These are phyloP conservation scores for Petaurus breviceps DNA, from an alignment of 2,113 vertebrate genomes.

Conservation along the genomic window DNA sequence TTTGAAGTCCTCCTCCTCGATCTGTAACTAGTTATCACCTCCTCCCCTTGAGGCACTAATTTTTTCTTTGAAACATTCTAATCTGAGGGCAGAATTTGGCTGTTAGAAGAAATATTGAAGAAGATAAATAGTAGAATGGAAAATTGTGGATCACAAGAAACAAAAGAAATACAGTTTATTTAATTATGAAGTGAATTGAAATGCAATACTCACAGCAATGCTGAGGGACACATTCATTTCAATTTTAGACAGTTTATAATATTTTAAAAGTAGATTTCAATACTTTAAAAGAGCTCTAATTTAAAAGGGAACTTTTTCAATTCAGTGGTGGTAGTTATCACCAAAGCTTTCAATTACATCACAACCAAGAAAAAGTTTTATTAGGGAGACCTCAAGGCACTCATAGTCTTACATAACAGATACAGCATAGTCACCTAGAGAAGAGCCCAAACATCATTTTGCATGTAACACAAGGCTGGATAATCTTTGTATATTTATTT, in stretches of 20 bases:
- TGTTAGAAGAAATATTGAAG: conserved; percentile 61
- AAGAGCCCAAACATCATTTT: conserved; percentile 72
- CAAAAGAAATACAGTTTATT: conserved; percentile 62
- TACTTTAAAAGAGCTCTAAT: conserved; percentile 71
- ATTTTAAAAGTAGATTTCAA: conserved; percentile 63
- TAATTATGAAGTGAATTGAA: conserved; percentile 61
- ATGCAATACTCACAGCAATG: conserved; percentile 55
- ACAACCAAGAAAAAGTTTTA: conserved; percentile 70
- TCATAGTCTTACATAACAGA: conserved; percentile 75
- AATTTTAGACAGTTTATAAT: conserved; percentile 66
- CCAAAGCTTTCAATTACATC: conserved; percentile 78
- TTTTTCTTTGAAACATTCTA: conserved; percentile 39
- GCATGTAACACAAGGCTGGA: conserved; percentile 71
- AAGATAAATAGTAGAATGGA: conserved; percentile 3
- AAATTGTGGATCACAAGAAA: conserved; percentile 74
- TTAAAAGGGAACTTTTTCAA: conserved; percentile 75
- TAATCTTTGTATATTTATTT: conserved; percentile 74
- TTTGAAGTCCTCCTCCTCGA: conserved; percentile 44
- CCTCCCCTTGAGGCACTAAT: conserved; percentile 26
- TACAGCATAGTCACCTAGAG: conserved; percentile 62
- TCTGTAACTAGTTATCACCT: conserved; percentile 42
- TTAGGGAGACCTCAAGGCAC: conserved; percentile 72
- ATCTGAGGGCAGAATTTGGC: conserved; percentile 55
- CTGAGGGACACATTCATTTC: conserved; percentile 74
- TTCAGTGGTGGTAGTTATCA: conserved; percentile 65